Percentiles rank a stretch among this genome's conserved stretches.
Conservation (phyloP, 2,888 invertebrate species). For the Pemphredon lugubris region DNA sequence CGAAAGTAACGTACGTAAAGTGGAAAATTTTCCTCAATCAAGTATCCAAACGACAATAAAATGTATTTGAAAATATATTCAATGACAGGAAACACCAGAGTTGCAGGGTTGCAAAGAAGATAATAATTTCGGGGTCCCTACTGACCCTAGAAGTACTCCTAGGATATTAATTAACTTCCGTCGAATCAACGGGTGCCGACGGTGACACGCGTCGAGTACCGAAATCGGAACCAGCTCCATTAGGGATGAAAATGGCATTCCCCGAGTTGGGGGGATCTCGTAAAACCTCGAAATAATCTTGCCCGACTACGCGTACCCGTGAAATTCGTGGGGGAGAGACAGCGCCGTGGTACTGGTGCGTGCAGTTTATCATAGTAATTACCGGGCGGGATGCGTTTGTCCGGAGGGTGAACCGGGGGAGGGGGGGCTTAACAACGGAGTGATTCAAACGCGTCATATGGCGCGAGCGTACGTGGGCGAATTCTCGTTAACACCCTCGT, state of each 20-base stretch:
- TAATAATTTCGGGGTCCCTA: too few relatives aligned
- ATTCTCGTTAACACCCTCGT: slow-evolving; percentile 73
- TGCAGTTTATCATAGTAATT: slow-evolving; percentile 75
- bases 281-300: slow-evolving; percentile 17
- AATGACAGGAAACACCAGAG: too few relatives aligned
- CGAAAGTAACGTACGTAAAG: background rate
- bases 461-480: slow-evolving; percentile 65
- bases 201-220: too few relatives aligned
- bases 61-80: too few relatives aligned
- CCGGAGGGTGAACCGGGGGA: slow-evolving; percentile 61
- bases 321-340: slow-evolving; percentile 49
- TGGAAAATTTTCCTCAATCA: too few relatives aligned
- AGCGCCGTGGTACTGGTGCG: slow-evolving; percentile 46
- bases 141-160: too few relatives aligned
- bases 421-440: slow-evolving; percentile 62
- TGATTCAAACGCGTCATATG: slow-evolving; percentile 73
- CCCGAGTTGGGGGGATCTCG: background rate
- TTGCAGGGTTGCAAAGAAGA: too few relatives aligned
- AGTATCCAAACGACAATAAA: too few relatives aligned
- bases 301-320: slow-evolving; percentile 32
- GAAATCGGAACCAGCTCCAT: too few relatives aligned
- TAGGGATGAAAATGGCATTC: background rate
- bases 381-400: slow-evolving; percentile 67
- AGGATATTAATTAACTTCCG: too few relatives aligned
- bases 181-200: too few relatives aligned